Conservation (phyloP, 2,888 invertebrate genomes). For the Macrosiphum euphorbiae region DNA sequence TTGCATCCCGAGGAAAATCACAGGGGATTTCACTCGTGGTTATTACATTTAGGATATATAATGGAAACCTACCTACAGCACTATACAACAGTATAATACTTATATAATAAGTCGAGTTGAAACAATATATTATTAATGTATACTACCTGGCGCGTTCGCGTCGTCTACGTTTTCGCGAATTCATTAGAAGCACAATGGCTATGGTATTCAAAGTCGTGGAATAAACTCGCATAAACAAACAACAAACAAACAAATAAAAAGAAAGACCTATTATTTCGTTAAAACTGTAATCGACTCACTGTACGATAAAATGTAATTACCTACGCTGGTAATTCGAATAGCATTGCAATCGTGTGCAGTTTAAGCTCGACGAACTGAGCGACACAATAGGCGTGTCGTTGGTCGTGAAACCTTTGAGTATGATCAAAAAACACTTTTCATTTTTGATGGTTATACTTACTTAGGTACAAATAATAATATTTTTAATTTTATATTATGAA, state of each 20-base stretch:
- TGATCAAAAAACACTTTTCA: too few relatives aligned
- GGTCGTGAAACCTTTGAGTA: neutral
- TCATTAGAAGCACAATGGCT: neutral
- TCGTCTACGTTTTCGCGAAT: neutral
- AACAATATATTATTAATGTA: neutral
- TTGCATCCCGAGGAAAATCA: neutral
- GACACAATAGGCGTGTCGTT: neutral
- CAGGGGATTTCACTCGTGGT: neutral
- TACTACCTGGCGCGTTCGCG: neutral
- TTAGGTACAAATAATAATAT: too few relatives aligned
- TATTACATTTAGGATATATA: neutral
- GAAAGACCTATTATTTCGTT: neutral
- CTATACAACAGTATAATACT: too few relatives aligned
- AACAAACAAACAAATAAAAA: too few relatives aligned
- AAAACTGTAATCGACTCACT: neutral
- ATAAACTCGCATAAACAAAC: neutral
- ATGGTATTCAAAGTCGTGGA: neutral
- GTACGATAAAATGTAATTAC: neutral
- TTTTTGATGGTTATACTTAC: too few relatives aligned
- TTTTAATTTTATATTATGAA: too few relatives aligned
- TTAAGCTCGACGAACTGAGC: neutral
- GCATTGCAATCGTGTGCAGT: neutral
- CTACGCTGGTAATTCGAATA: neutral
- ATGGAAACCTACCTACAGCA: neutral
- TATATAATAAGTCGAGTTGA: neutral